phyloP scores from a whole-genome alignment of 1,140 invertebrate genomes.

The Brachionus paranguensis region DNA sequence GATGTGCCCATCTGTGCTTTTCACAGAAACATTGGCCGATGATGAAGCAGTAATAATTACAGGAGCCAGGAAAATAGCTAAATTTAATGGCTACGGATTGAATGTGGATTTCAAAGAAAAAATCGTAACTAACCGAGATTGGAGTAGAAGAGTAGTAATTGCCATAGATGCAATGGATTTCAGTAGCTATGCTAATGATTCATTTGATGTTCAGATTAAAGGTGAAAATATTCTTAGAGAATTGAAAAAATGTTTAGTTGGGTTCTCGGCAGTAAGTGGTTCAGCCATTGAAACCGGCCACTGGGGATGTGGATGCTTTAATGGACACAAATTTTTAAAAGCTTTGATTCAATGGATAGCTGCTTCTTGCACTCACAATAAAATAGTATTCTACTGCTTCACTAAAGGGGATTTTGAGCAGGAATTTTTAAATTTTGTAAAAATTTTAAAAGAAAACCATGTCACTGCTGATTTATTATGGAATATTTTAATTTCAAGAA shows the following conservation, averaged over 20 bases:
- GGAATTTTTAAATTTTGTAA: not conserved
- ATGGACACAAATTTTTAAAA: slow-evolving; percentile 24
- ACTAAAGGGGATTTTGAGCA: not conserved
- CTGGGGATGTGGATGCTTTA: slow-evolving; percentile 31
- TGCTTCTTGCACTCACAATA: not conserved
- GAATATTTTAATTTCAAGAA: not conserved
- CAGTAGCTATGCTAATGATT: not conserved
- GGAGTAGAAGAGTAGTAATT: not conserved
- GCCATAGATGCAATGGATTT: slow-evolving; percentile 38
- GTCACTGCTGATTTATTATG: not conserved
- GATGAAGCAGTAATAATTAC: slow-evolving; percentile 23
- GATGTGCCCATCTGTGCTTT: not conserved
- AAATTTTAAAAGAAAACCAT: not conserved
- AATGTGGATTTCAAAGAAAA: not conserved
- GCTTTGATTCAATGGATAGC: slow-evolving; percentile 24
- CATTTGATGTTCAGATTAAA: slow-evolving; percentile 2
- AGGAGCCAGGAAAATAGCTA: slow-evolving; percentile 1
- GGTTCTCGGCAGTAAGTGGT: not conserved
- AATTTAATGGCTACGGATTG: slow-evolving; percentile 1
- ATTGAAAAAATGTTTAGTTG: not conserved
- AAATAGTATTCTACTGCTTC: slow-evolving; percentile 12
- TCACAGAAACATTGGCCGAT: not conserved
- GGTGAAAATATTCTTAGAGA: not conserved
- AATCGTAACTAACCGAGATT: not conserved
- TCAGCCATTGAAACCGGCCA: not conserved